These are phyloP conservation scores for Limnephilus rhombicus DNA, from an alignment of 2,888 invertebrate genomes.

Conservation along the genomic window DNA sequence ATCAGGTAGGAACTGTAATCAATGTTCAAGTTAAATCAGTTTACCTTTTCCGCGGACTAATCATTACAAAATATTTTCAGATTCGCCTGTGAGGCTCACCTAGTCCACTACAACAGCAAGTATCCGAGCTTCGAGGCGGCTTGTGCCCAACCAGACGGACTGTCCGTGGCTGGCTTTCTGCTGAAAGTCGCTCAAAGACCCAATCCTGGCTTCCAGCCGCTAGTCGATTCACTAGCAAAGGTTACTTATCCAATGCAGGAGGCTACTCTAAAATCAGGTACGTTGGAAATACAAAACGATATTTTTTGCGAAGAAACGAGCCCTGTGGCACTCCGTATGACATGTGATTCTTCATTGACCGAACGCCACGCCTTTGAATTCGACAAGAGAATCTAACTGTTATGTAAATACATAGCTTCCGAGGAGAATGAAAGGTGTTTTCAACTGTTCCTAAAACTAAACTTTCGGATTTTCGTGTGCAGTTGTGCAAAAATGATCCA, in stretches of 20 bases:
- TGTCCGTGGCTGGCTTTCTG: constrained; percentile 85
- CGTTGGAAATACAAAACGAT: background rate
- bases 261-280: constrained; percentile 48
- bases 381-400: too few species aligned
- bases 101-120: constrained; percentile 87
- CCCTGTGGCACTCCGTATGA: background rate
- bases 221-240: constrained; percentile 76
- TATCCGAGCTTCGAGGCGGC: constrained; percentile 82
- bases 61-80: constrained; percentile 68
- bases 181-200: constrained; percentile 80
- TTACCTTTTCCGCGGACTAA: constrained; percentile 56
- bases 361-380: too few species aligned
- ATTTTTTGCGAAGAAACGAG: background rate
- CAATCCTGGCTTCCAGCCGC: constrained; percentile 79
- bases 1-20: background rate
- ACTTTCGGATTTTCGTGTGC: too few species aligned
- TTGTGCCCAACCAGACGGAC: constrained; percentile 82
- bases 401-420: background rate
- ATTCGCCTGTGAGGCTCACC: constrained; percentile 87
- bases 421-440: too few species aligned
- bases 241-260: constrained; percentile 71
- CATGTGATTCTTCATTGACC: background rate
- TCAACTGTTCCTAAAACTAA: too few species aligned
- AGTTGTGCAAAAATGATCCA: background rate
- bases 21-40: background rate